Evolutionary conservation across 2,888 invertebrate species (phyloP).

Genomic region (Drosophila siamana): DNA sequence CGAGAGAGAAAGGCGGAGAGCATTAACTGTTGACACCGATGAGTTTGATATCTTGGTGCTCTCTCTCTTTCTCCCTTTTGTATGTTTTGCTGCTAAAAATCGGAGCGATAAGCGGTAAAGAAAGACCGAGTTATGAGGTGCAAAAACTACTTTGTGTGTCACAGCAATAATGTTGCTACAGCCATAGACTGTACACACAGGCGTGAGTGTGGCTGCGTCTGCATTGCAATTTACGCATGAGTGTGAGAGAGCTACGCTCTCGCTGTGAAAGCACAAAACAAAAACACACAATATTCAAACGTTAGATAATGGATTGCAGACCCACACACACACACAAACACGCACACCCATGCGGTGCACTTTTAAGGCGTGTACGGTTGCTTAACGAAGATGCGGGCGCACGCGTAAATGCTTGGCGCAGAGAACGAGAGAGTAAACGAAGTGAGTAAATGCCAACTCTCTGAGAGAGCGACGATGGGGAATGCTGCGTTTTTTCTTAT

Average conservation of each 20-base stretch:
- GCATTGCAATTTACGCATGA: background rate
- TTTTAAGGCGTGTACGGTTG: constrained; percentile 42
- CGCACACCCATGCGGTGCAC: constrained; percentile 10
- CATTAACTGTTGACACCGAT: constrained; percentile 18
- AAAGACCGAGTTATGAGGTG: constrained; percentile 28
- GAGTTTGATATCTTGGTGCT: constrained; percentile 19
- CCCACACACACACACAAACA: background rate
- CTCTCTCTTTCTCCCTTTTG: background rate
- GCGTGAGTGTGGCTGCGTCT: background rate
- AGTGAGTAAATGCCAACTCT: background rate
- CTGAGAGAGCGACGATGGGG: background rate
- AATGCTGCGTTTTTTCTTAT: constrained; percentile 11
- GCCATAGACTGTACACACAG: background rate
- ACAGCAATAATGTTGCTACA: constrained; percentile 34
- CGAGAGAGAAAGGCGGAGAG: background rate
- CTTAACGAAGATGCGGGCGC: constrained; percentile 40
- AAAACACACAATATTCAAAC: constrained; percentile 20
- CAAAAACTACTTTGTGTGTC: constrained; percentile 30
- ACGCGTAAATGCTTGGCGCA: constrained; percentile 28
- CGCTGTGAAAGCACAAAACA: constrained; percentile 23
- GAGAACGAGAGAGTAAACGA: background rate
- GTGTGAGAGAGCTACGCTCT: constrained; percentile 4
- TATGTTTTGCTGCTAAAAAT: constrained; percentile 25
- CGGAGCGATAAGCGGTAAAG: constrained; percentile 62
- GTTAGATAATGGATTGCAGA: constrained; percentile 52